Conservation (phyloP, 2,888 invertebrate species). For the Reticulitermes lucifugus region DNA sequence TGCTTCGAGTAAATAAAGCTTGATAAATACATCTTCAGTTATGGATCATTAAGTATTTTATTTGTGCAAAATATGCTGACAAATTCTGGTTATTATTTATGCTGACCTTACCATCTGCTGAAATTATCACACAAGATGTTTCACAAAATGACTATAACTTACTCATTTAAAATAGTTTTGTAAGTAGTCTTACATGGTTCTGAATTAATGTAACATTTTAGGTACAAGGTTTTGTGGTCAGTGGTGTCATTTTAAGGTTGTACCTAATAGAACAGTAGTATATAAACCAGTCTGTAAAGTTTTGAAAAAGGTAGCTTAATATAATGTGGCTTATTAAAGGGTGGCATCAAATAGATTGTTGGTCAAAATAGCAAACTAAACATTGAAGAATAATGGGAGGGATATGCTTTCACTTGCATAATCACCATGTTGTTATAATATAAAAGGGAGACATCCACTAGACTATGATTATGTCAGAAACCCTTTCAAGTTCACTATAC, state of each 20-base stretch:
- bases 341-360: neutral
- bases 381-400: neutral
- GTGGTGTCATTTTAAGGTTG: neutral
- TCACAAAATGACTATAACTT: neutral
- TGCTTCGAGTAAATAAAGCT: too few relatives aligned
- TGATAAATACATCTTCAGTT: neutral
- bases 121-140: neutral
- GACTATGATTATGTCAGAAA: neutral
- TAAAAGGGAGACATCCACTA: neutral
- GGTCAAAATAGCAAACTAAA: neutral
- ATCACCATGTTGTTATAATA: neutral
- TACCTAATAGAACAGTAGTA: neutral
- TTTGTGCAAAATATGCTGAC: neutral
- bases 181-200: neutral
- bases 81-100: neutral
- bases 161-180: neutral
- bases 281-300: neutral
- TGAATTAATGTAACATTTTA: neutral
- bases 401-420: too few relatives aligned
- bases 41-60: neutral
- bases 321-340: neutral
- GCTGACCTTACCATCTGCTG: neutral
- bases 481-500: too few relatives aligned
- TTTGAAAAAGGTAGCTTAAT: neutral
- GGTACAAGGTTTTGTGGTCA: neutral